Base-by-base conservation (phyloP, 1,140 invertebrate genomes). In the Apocrypta bakeri region DNA sequence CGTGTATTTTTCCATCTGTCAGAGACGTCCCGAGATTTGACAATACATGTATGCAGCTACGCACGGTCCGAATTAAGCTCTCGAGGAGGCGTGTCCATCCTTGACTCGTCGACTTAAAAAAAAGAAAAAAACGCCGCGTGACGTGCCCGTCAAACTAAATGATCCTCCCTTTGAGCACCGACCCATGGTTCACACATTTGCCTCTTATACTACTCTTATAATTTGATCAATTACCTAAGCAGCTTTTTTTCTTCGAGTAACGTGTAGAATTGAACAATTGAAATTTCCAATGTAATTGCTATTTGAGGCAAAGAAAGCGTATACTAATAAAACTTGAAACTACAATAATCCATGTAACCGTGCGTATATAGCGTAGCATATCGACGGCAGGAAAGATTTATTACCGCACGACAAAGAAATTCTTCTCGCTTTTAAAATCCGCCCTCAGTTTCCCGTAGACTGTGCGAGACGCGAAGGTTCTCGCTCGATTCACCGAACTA, bases 401-500 rank as follows among this genome's bases (percentile, higher is more conserved):
- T 72, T 72, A 37, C 33, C 33, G 9, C 2, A 21, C n/a, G 7
- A 72, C 33, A 72, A 72, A 72, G 69, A 31, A 72, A 42, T 72
- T 48, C 42, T 12, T 61, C 42, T 61, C 31, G 56, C 48, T 12
- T 24, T 37, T 37, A 37, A 37, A 37, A 37, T 37, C 33, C 33
- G 33, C 33, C 33, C 33, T 37, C 33, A 37, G 33, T 37, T 9
- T 37, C 33, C 9, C 33, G 2, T 2, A 37, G 33, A 37, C 3
- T 4, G 9, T 4, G 33, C 2, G 33, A 37, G 33, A 37, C 3
- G 2, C 33, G 40, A 42, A 42, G 40, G 4, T 3, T 17, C 42
- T 14, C 48, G 82, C 85, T 87, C 85, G 86, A 88, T 88, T 88
- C 87, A 88, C 84, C 86, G 85, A 88, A 86, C 88, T 88, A 88